Base-by-base conservation (phyloP, 2,888 invertebrate genomes). In the Chrysolina americana region DNA sequence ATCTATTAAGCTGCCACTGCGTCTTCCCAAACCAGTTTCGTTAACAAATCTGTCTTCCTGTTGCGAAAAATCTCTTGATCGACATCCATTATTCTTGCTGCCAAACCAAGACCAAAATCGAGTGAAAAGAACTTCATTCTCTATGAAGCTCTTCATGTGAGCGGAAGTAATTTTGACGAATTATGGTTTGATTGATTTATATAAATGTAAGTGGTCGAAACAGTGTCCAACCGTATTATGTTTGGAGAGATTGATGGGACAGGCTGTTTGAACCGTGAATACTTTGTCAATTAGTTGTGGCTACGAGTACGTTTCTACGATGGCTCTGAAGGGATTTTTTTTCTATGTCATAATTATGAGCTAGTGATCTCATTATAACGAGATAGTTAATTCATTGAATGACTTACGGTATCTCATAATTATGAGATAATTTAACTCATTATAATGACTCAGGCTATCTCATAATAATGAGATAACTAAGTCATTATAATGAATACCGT, bases 141-240 rank as follows among this genome's bases (percentile, higher is more conserved):
- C 21, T 53, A 19, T 19, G 41, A 17, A 41, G 41, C 41, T 68
- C 13, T 36, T 41, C 53, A 19, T 19, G 23, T 5, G 65, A 64
- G 59, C 76, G 69, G 76, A 74, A 76, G 78, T 82, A 82, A 82
- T 82, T 80, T 80, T 81, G 82, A 83, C 82, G 83, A 82, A 84
- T 84, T 83, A 79, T 78, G 73, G 70, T 81, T 80, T 81, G 83
- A 82, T 83, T 81, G 83, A 83, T 83, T 83, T 81, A 84, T 83
- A 83, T 81, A 82, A 82, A 83, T 82, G 80, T 81, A 81, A 82
- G 80, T 82, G 80, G 83, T 82, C 82, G 79, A 76, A 81, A 74
- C 79, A 76, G 76, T 76, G 81, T 80, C 80, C 78, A 75, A 80
- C 76, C 78, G 80, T 81, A 78, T 81, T 82, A 81, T 73, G 79